Conservation (phyloP, 2,113 vertebrate species). For the Rhombomys opimus region DNA sequence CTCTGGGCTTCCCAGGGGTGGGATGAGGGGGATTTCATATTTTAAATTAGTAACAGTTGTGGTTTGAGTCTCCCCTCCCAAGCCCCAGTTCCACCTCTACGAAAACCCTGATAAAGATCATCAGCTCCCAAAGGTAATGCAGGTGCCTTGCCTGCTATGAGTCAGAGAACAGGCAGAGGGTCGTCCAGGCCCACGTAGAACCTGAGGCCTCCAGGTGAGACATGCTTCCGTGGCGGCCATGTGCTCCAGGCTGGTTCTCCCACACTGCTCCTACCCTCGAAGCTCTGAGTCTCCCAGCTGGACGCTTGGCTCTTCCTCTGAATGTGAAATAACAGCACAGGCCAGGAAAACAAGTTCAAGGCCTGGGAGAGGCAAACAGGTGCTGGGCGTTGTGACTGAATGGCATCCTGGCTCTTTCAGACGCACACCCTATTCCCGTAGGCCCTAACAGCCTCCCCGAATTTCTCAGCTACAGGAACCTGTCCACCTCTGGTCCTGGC, state of each 20-base stretch:
- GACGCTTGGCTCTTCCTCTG: neutral
- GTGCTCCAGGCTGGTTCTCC: neutral
- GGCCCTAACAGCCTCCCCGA: neutral
- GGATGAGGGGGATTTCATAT: conserved; percentile 50
- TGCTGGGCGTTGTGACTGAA: neutral
- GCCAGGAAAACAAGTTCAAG: neutral
- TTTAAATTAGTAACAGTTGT: conserved; percentile 77
- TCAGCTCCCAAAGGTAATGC: conserved; percentile 33
- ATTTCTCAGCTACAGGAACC: too few species aligned
- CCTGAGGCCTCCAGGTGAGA: neutral
- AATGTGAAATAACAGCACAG: neutral
- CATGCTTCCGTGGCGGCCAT: rapidly evolving
- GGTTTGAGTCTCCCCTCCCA: neutral
- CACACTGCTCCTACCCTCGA: neutral
- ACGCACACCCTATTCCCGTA: neutral
- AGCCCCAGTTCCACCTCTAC: conserved; percentile 60
- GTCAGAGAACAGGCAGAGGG: neutral
- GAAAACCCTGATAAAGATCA: conserved; percentile 16
- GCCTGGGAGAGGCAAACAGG: neutral
- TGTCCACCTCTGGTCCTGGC: neutral
- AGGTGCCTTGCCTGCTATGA: rapidly evolving
- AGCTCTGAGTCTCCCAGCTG: neutral
- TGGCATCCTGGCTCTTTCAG: neutral
- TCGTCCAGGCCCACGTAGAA: neutral
- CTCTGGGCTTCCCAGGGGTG: conserved; percentile 57